Evolutionary conservation across 2,888 invertebrate genomes (phyloP).

Genomic region (Leucophenga maculata): DNA sequence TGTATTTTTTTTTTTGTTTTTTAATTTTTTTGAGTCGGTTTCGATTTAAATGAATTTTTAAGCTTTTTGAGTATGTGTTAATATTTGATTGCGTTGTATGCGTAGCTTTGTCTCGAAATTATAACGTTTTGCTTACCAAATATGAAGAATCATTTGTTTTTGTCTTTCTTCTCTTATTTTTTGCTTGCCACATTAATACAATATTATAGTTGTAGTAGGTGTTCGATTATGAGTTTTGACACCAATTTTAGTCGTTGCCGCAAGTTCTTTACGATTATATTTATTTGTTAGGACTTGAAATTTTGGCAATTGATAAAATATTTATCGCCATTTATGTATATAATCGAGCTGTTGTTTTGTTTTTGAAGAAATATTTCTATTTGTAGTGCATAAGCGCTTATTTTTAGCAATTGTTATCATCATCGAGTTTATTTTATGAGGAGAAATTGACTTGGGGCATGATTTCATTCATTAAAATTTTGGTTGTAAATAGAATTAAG

Average conservation of each 20-base stretch:
- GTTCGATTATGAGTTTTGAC: slow-evolving; percentile 12
- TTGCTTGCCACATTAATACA: not conserved
- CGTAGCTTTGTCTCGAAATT: not conserved
- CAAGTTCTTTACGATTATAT: not conserved
- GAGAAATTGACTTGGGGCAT: not conserved
- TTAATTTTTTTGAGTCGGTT: too few relatives aligned
- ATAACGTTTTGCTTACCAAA: slow-evolving; percentile 21
- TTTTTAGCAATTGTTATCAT: slow-evolving; percentile 47
- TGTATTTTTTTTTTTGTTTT: too few relatives aligned
- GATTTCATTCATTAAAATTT: not conserved
- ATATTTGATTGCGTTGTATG: not conserved
- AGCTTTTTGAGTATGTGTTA: slow-evolving; percentile 15
- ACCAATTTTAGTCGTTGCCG: slow-evolving; percentile 5
- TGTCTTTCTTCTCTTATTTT: not conserved
- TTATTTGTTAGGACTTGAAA: not conserved
- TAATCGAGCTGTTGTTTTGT: not conserved
- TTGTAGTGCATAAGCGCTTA: slow-evolving; percentile 46
- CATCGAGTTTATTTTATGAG: not conserved
- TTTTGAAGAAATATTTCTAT: not conserved
- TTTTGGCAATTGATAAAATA: slow-evolving; percentile 34
- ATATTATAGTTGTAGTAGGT: not conserved
- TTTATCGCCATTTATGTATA: slow-evolving; percentile 22
- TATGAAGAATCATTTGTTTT: slow-evolving; percentile 8
- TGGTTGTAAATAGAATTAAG: too few relatives aligned
- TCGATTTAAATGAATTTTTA: not conserved